Conservation (phyloP, 2,888 invertebrate species). For the Pyralis farinalis region DNA sequence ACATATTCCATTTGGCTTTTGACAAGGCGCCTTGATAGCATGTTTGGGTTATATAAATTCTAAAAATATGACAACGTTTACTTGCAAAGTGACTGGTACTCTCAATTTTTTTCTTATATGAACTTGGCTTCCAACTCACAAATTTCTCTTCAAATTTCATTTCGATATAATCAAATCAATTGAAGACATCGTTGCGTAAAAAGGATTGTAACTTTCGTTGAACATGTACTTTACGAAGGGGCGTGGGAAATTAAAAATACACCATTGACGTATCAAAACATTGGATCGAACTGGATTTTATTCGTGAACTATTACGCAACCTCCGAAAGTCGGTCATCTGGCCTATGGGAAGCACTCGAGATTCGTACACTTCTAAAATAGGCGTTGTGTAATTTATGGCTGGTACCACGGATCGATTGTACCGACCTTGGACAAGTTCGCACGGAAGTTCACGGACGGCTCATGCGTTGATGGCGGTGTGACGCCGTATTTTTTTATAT, state of each 20-base stretch:
- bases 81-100: too few species aligned
- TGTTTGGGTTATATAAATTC: too few species aligned
- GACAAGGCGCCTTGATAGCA: too few species aligned
- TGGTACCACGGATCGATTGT: constrained; percentile 52
- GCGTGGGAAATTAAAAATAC: neutral
- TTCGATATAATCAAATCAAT: too few species aligned
- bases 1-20: too few species aligned
- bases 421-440: constrained; percentile 68
- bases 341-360: constrained; percentile 48
- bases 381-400: constrained; percentile 54
- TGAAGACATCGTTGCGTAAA: too few species aligned
- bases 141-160: too few species aligned
- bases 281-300: constrained; percentile 23
- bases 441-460: constrained; percentile 73
- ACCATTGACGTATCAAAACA: constrained; percentile 9
- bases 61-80: too few species aligned
- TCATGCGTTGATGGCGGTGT: constrained; percentile 20
- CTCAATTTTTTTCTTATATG: too few species aligned
- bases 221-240: too few species aligned
- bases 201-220: too few species aligned
- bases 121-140: too few species aligned
- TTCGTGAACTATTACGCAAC: constrained; percentile 62
- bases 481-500: constrained; percentile 36
- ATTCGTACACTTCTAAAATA: constrained; percentile 47
- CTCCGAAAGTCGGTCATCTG: constrained; percentile 67